A percentile compares a stretch with the other conserved stretches of the same genome.
These are phyloP conservation scores for Perizoma affinitatum DNA, from an alignment of 2,888 invertebrate species.

Conservation along the genomic window DNA sequence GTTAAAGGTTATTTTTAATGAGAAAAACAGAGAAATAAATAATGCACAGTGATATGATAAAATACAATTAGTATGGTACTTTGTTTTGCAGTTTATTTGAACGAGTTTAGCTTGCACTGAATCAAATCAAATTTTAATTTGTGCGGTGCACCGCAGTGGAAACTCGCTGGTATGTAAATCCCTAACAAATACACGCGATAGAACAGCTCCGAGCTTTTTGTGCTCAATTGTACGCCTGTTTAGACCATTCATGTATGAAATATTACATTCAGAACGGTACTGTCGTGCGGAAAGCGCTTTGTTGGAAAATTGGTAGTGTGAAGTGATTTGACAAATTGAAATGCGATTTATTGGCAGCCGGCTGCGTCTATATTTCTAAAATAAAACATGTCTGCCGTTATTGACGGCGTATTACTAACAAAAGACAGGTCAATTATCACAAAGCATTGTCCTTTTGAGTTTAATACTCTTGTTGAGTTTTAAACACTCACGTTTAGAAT, in stretches of 20 bases:
- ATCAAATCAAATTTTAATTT: conserved; percentile 6
- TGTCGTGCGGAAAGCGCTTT: conserved; percentile 38
- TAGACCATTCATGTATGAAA: conserved; percentile 47
- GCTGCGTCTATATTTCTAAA: conserved; percentile 18
- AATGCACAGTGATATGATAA: too few relatives aligned
- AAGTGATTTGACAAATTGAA: conserved; percentile 40
- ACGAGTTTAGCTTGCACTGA: conserved; percentile 8
- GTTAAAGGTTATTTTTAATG: too few relatives aligned
- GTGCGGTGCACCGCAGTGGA: conserved; percentile 4
- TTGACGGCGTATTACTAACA: conserved; percentile 6
- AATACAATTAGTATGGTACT: background rate
- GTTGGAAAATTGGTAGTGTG: conserved; percentile 36
- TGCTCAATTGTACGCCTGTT: conserved; percentile 40
- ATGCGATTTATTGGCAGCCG: conserved; percentile 36
- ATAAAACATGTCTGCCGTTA: conserved; percentile 9
- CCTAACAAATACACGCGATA: conserved; percentile 33
- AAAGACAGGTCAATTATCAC: background rate
- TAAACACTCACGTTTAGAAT: too few relatives aligned
- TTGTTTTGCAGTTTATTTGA: background rate
- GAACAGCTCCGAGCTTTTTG: conserved; percentile 31
- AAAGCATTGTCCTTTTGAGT: background rate
- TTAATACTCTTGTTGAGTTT: background rate
- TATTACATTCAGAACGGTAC: conserved; percentile 42
- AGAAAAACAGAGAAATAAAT: too few relatives aligned
- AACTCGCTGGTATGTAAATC: conserved; percentile 11